Base-by-base conservation (phyloP, 2,113 vertebrate species). In the Isichthys henryi region DNA sequence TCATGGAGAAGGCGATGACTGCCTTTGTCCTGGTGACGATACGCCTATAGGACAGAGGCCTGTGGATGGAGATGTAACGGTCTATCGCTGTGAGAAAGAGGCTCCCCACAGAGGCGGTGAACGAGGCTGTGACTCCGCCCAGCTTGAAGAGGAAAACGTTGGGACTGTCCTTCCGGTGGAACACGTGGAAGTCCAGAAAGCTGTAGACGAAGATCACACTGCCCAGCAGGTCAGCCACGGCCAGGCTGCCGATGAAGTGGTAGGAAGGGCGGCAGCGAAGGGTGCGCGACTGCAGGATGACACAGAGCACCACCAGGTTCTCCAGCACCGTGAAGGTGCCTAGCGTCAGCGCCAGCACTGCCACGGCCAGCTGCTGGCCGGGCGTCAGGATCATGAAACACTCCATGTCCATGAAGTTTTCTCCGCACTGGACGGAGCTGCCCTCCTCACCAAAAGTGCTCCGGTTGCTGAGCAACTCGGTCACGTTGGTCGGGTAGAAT, bases 391-490 rank as follows among this genome's bases (percentile, higher is more conserved):
- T 98, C 98, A 99, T 99, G 93, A 99, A 99, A 91, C 98, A 99
- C 92, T 99, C 98, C 98, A 99, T 99, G 96, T 99, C 98, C 98
- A 99, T 98, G 90, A 99, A 99, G 96, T 99, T 99, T 95, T 99
- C 98, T 31, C 98, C 98, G 19, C 98, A 99, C 88, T 99, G 97
- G 91, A 99, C 96, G 70, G 93, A 98, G 52, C 96, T 96, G 0
- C 97, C 96, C 86, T 97, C 97, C 56, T 98, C 97, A 92, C 95
- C 97, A 0, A 97, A 96, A 0, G 96, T 92, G 89, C 96, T 98
- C 93, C 97, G 96, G 95, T 98, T 98, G 92, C 96, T 95, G 91
- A 97, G 97, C 91, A 97, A 95, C 90, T 99, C 98, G 8, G 97
- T 98, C 90, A 97, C 95, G 91, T 99, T 99, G 90, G 96, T 96